Base-by-base conservation (phyloP, 53 echinoderm and acorn worm species). In the Stichopus horrens region DNA sequence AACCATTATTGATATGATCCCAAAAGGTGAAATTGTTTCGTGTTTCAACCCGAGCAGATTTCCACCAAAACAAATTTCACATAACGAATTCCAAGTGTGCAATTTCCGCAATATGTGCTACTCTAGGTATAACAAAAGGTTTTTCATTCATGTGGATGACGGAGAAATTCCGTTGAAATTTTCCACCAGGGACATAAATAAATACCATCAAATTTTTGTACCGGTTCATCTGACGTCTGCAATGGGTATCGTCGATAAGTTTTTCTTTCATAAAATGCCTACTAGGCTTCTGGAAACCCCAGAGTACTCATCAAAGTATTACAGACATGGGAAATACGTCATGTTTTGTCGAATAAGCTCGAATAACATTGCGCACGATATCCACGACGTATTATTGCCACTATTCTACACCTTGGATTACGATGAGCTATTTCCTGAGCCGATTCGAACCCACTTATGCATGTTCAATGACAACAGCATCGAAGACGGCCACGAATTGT, bases 341-440 rank as follows among this genome's bases (percentile, higher is more conserved):
- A 20, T 82, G 57, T 7, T 82, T 6, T 20, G n/a, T 56, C 20
- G 60, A 7, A 19, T 58, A 4, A 5, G 10, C 19, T 18, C 60
- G 18, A 21, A 56, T 9, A 82, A 82, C 20, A 82, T 82, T 58
- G 83, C 13, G 7, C 83, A 82, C 55, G 59, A 57, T 18, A 57
- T 82, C 57, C 83, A 82, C 59, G 83, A 82, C 57, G 59, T 57
- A 20, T 58, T 82, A 8, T 7, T 58, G 53, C 83, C 83, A 7
- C 19, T 82, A 5, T 82, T 57, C 57, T 21, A 19, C 10, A 18
- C 83, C 59, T 20, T 82, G 4, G 19, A 58, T n/a, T 6, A 18
- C 18, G 56, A n/a, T 8, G 4, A 55, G n/a, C 21, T 56, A 5
- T 19, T 14, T 14, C 5, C 55, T 7, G 57, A 58, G 21, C 52